These are phyloP conservation scores for Apodemia mormo DNA, from an alignment of 2,888 invertebrate genomes.

Conservation along the genomic window DNA sequence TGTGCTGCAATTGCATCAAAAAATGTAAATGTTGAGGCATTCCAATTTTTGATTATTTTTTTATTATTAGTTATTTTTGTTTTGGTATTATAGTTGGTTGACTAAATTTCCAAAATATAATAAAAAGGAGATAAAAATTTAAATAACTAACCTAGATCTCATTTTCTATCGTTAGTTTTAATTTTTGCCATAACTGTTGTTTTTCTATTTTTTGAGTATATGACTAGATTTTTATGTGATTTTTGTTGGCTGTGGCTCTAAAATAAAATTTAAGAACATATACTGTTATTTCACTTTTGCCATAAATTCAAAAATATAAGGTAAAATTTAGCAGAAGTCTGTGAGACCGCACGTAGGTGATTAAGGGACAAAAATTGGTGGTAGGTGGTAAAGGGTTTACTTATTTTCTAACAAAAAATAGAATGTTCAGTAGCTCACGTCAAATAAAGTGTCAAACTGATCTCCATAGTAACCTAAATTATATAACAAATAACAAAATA, in stretches of 20 bases:
- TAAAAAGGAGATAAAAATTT: neutral
- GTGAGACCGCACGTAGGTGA: neutral
- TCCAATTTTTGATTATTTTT: slow-evolving; percentile 1
- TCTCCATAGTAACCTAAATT: too few species aligned
- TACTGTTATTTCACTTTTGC: too few species aligned
- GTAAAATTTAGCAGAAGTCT: neutral
- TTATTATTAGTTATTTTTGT: neutral
- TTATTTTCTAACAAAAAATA: too few species aligned
- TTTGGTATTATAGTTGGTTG: neutral
- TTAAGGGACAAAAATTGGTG: neutral
- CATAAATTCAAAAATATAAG: neutral
- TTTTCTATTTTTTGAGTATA: neutral
- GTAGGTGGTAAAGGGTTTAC: neutral
- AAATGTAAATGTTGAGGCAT: slow-evolving; percentile 21
- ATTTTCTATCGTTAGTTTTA: neutral
- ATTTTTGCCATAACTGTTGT: neutral
- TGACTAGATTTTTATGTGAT: neutral
- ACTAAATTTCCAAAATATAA: neutral
- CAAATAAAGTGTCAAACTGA: too few species aligned
- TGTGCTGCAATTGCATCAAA: slow-evolving; percentile 23
- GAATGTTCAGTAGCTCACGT: too few species aligned
- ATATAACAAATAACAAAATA: too few species aligned
- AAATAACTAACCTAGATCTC: neutral
- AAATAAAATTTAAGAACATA: neutral
- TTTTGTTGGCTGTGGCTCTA: neutral